Evolutionary conservation across 1,140 invertebrate genomes (phyloP), one percentile per base, ranked within the genome.

Genomic region (Bombus ignitus): DNA sequence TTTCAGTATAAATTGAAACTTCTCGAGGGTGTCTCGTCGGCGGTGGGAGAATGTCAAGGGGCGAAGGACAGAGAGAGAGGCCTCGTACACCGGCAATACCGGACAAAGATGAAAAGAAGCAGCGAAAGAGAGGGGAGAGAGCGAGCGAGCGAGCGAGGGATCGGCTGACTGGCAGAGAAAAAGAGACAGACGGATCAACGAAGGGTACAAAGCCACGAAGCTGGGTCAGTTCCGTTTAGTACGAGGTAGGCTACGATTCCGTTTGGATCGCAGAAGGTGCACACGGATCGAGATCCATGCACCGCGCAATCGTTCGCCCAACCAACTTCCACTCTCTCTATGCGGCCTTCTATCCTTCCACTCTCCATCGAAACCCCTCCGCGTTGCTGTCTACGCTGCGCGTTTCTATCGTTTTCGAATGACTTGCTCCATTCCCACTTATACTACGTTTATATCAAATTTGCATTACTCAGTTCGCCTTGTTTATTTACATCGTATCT

Each of bases 1-100:
- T 92, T 92, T 91, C 79, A 65, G 91, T 91, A 92, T 93, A 93
- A 93, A 93, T 93, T 93, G 92, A 92, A 93, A 93, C 89, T 93
- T 93, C 92, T 92, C 92, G 90, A 89, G 89, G 90, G 92, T 92
- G 91, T 91, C 91, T 93, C 89, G 79, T 87, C 73, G 83, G 80
- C 81, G 74, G 87, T 85, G 88, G 74, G 87, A 87, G 85, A 91
- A 86, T 82, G 84, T 84, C 82, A 86, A 77, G 88, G 74, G 71
- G 84, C 59, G 80, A 62, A 66, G 59, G 74, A 83, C 77, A 86
- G 73, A 83, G 72, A 71, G 73, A 62, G 75, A 70, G 22, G 32
- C 35, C 37, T 35, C 47, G 47, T 39, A 68, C 6, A 37, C 35
- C 75, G 13, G 4, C 22, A 53, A 62, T 53, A 76, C 57, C 75